Evolutionary conservation across 1,140 invertebrate genomes (phyloP).

Genomic region (Drosophila ironensis): DNA sequence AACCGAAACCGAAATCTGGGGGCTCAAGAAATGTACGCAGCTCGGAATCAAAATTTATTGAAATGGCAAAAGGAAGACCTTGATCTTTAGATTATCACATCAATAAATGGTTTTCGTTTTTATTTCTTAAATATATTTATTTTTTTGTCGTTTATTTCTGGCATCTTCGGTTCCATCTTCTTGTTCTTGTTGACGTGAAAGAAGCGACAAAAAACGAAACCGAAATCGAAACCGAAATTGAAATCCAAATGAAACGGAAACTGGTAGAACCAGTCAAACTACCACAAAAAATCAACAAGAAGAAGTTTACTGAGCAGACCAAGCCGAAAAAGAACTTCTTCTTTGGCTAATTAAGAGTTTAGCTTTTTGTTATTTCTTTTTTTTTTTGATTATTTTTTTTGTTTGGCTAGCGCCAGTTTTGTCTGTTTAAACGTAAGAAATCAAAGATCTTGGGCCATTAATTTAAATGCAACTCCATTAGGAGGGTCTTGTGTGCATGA

Average conservation of each 20-base stretch:
- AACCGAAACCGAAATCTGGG: conserved; percentile 6
- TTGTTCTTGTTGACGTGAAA: conserved; percentile 52
- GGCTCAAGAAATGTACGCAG: conserved; percentile 45
- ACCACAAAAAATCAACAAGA: conserved; percentile 29
- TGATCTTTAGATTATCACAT: conserved; percentile 79
- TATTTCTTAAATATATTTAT: conserved; percentile 23
- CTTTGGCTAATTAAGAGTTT: conserved; percentile 64
- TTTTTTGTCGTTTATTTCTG: conserved; percentile 34
- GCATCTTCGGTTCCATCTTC: conserved; percentile 36
- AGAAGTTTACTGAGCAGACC: conserved; percentile 6
- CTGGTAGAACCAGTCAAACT: conserved; percentile 69
- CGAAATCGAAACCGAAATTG: conserved; percentile 57
- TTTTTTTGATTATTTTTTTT: too few species aligned
- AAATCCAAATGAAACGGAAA: conserved; percentile 61
- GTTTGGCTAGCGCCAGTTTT: not conserved
- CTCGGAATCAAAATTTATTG: conserved; percentile 52
- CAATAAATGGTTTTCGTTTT: conserved; percentile 68
- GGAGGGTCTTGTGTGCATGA: conserved; percentile 4
- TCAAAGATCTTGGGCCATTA: conserved; percentile 10
- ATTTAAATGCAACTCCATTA: conserved; percentile 44
- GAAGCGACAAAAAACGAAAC: conserved; percentile 44
- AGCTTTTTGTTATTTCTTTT: too few species aligned
- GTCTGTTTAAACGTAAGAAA: not conserved
- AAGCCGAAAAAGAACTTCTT: conserved; percentile 65
- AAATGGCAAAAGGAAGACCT: conserved; percentile 78